Evolutionary conservation across 1,140 invertebrate genomes (phyloP).

Genomic region (Brachionus manjavacas): DNA sequence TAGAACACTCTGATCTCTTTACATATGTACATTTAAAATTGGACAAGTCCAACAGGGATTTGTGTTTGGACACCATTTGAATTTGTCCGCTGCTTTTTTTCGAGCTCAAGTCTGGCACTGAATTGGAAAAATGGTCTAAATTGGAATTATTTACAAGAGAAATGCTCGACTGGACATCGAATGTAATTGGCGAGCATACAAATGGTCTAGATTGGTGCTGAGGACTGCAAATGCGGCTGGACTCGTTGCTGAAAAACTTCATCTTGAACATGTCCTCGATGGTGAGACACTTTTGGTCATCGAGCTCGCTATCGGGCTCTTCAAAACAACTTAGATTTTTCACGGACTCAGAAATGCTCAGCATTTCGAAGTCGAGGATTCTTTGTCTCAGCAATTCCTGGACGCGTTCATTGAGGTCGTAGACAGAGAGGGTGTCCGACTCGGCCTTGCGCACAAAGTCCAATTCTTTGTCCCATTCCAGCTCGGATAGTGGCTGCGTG

Average conservation of each 20-base stretch:
- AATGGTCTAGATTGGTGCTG: background rate
- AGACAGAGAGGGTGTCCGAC: background rate
- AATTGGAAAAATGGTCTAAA: background rate
- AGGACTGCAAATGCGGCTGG: background rate
- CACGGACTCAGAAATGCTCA: background rate
- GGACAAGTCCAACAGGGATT: background rate
- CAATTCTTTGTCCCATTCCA: slow-evolving; percentile 32
- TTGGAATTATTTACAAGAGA: background rate
- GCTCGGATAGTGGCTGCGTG: background rate
- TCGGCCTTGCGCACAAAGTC: slow-evolving; percentile 21
- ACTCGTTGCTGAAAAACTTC: background rate
- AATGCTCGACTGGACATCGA: background rate
- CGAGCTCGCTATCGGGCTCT: background rate
- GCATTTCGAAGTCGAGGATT: slow-evolving; percentile 29
- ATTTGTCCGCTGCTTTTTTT: background rate
- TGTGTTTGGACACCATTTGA: background rate
- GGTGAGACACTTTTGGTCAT: background rate
- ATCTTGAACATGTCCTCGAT: background rate
- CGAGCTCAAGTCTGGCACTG: background rate
- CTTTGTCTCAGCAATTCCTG: background rate
- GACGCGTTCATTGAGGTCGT: slow-evolving; percentile 16
- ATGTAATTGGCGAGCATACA: background rate
- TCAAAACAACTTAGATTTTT: background rate
- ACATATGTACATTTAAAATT: slow-evolving; percentile 23
- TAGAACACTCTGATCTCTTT: background rate